A percentile compares a stretch with the other conserved stretches of the same genome.
Conservation (phyloP, 2,797 vertebrate genomes). For the Thripadectes ignobilis region DNA sequence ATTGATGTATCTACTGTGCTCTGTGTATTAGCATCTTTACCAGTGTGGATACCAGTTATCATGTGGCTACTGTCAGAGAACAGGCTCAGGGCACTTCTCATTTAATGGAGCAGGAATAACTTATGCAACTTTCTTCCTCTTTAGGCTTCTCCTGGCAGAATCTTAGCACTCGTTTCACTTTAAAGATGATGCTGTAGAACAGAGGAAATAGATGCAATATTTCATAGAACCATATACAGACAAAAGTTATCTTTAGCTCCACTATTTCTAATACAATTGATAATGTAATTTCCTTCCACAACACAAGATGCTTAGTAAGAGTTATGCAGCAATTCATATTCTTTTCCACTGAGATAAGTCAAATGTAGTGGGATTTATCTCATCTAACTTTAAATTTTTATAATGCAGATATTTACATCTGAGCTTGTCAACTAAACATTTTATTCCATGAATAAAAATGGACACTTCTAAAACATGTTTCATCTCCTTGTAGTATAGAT, state of each 20-base stretch:
- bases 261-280: not conserved
- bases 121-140: not conserved
- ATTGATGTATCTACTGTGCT: not conserved
- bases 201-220: not conserved
- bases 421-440: not conserved
- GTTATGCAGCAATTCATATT: constrained; percentile 9
- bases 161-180: not conserved
- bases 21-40: not conserved
- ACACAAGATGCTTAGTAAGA: not conserved
- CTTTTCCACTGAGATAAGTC: not conserved
- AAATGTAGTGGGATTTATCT: not conserved
- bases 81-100: not conserved
- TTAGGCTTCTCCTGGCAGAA: not conserved
- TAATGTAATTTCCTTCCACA: not conserved
- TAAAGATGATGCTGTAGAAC: not conserved
- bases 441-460: not conserved
- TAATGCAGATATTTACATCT: not conserved
- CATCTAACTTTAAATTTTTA: not conserved
- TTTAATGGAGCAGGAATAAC: not conserved
- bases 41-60: not conserved
- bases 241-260: constrained; percentile 24
- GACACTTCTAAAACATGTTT: not conserved
- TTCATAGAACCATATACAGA: not conserved
- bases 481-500: not conserved
- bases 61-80: not conserved